Evolutionary conservation across 2,113 vertebrate species (phyloP), one percentile per base, ranked within the genome.

Genomic region (Pygoscelis antarcticus): DNA sequence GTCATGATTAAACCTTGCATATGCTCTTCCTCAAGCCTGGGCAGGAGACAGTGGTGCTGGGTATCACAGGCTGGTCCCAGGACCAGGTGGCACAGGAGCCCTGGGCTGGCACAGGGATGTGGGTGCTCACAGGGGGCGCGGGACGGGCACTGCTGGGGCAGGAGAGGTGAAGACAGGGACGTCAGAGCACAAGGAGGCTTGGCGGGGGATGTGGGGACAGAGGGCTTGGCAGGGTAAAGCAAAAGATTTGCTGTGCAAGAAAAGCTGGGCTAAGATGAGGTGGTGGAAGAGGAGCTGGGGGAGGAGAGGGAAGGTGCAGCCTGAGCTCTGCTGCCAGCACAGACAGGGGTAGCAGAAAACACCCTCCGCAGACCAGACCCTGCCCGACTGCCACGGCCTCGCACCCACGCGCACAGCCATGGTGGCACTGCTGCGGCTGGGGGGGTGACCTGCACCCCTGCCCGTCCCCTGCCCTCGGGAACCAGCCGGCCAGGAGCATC

Each of bases 321-420:
- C 61, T 6, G 11, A 88, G 75, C 42, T 46, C 72, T 1, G 4
- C 2, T 2, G 22, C 42, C 36, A 3, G 66, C 62, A 72, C 7
- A 6, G 60, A 51, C n/a, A 75, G 7, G 23, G 26, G 34, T 46
- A 69, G 55, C 60, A 70, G 40, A 38, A 79, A 79, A 29, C 6
- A 11, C 3, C 22, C 51, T 2, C 19, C 7, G 4, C 20, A 40
- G 25, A 8, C 9, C 6, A 2, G 19, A 11, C 10, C 36, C 72
- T 83, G 52, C 44, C 54, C 0, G 0, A 3, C 23, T 13, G 47
- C 25, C 51, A 15, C 32, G 3, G 2, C 30, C 64, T 65, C 1
- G 16, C 52, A 19, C 32, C 42, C 4, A 0, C 1, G 2, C 4
- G 0, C 18, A 6, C 16, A 19, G 68, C 23, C 46, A n/a, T 2